Conservation (phyloP, 2,888 invertebrate genomes). For the Anthophora plumipes region DNA sequence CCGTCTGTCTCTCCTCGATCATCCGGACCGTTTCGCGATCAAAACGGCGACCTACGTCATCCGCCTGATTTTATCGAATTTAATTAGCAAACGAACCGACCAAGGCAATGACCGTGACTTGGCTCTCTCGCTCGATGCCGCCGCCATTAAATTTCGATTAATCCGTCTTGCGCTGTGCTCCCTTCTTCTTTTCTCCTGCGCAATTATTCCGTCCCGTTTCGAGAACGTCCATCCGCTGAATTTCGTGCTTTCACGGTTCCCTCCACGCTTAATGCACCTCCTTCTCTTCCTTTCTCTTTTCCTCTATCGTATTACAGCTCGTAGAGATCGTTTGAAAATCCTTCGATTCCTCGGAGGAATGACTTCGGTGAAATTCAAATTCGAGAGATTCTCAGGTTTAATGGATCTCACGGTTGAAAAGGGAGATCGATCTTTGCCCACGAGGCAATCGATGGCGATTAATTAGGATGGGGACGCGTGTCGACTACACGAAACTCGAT, state of each 20-base stretch:
- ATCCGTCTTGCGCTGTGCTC: slow-evolving; percentile 46
- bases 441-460: background rate
- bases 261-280: background rate
- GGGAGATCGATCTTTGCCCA: background rate
- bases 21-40: slow-evolving; percentile 49
- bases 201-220: slow-evolving; percentile 51
- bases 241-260: slow-evolving; percentile 12
- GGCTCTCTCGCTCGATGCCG: slow-evolving; percentile 28
- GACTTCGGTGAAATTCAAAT: too few relatives aligned
- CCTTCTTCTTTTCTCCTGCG: slow-evolving; percentile 32
- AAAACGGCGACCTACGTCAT: slow-evolving; percentile 43
- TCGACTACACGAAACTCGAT: slow-evolving; percentile 15
- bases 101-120: slow-evolving; percentile 65
- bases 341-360: too few relatives aligned
- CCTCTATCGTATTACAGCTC: too few relatives aligned
- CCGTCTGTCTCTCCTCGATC: slow-evolving; percentile 35
- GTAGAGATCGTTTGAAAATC: background rate
- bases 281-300: background rate
- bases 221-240: slow-evolving; percentile 19
- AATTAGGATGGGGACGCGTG: slow-evolving; percentile 12
- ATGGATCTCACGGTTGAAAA: too few relatives aligned
- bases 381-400: too few relatives aligned
- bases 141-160: slow-evolving; percentile 58
- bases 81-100: slow-evolving; percentile 77
- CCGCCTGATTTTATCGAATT: slow-evolving; percentile 77